Conservation (phyloP, 2,113 vertebrate genomes). For the Macroglossus sobrinus region DNA sequence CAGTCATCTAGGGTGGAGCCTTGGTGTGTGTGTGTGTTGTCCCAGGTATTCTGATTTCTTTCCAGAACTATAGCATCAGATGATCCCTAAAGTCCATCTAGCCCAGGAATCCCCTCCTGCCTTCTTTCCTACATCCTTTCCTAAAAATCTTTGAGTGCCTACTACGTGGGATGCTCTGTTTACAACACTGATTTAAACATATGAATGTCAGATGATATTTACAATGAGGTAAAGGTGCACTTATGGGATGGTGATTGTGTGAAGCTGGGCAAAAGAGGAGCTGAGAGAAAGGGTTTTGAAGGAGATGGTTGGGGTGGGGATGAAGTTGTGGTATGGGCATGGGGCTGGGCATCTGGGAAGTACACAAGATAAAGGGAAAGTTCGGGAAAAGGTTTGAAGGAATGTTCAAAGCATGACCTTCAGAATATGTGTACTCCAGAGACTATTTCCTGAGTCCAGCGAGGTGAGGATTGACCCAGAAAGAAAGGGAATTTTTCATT, state of each 20-base stretch:
- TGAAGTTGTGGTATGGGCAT: accelerated
- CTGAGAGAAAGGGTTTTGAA: not conserved
- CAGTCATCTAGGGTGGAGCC: not conserved
- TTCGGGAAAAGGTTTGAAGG: not conserved
- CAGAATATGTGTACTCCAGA: not conserved
- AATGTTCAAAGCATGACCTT: not conserved
- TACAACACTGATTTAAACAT: not conserved
- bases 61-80: not conserved
- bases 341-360: not conserved
- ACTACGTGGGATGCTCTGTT: not conserved
- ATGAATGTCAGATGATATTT: not conserved
- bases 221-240: not conserved
- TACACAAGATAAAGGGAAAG: not conserved
- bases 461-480: not conserved
- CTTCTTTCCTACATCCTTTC: not conserved
- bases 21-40: not conserved
- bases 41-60: not conserved
- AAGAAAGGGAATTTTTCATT: not conserved
- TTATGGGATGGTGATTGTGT: not conserved
- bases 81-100: not conserved
- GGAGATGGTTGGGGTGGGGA: not conserved
- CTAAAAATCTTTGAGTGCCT: not conserved
- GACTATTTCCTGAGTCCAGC: not conserved
- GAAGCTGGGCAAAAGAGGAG: not conserved
- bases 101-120: not conserved